phyloP scores from a whole-genome alignment of 2,888 invertebrate genomes.

The Diarsia mendica region DNA sequence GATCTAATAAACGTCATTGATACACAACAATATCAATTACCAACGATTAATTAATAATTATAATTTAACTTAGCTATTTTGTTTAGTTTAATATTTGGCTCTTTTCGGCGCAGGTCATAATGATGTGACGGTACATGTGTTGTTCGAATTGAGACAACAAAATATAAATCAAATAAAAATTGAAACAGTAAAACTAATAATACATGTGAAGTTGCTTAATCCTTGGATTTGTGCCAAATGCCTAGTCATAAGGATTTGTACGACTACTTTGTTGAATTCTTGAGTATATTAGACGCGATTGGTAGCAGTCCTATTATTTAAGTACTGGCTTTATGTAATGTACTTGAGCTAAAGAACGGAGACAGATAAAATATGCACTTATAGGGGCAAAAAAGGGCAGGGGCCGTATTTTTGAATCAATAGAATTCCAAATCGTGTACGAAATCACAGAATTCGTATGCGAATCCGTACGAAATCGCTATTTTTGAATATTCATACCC shows the following conservation, averaged over 20 bases:
- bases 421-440: no score
- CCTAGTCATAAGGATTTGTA: constrained; percentile 15
- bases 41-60: no score
- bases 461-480: no score
- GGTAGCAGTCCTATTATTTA: neutral
- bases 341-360: neutral
- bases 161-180: neutral
- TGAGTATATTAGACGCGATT: neutral
- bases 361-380: neutral
- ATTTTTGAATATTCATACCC: no score
- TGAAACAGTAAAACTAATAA: constrained; percentile 3
- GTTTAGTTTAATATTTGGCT: neutral
- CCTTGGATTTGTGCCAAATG: constrained; percentile 15
- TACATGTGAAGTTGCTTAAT: neutral
- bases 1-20: neutral
- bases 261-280: neutral
- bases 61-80: neutral
- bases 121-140: neutral
- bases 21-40: neutral
- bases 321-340: neutral
- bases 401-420: no score
- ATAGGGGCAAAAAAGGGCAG: neutral
- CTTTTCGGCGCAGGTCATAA: neutral
- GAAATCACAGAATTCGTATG: no score
- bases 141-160: neutral